A percentile compares a stretch with the other conserved stretches of the same genome.
These are phyloP conservation scores for Montipora foliosa DNA, from an alignment of 64 coral and sea anemone genomes.

Conservation along the genomic window DNA sequence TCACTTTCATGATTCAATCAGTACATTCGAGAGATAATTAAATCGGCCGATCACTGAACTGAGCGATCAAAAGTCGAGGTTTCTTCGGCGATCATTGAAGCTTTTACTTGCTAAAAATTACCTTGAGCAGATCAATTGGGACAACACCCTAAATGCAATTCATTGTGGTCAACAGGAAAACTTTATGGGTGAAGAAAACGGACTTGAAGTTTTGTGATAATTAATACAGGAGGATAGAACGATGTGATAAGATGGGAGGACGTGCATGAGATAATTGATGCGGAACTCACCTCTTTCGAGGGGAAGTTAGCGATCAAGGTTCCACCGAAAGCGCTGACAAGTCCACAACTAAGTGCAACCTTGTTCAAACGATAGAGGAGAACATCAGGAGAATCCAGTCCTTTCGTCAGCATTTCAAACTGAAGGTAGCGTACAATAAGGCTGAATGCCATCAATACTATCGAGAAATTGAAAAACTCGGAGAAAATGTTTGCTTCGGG, in stretches of 20 bases:
- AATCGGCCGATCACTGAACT: background rate
- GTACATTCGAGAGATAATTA: background rate
- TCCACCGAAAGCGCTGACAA: slow-evolving; percentile 77
- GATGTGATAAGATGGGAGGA: background rate
- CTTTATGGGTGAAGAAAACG: background rate
- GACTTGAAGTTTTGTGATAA: background rate
- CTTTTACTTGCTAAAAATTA: background rate
- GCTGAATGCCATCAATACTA: slow-evolving; percentile 72
- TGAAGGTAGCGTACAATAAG: slow-evolving; percentile 86
- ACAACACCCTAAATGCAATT: background rate
- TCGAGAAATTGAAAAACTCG: slow-evolving; percentile 91
- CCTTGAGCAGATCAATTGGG: background rate
- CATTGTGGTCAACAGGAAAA: background rate
- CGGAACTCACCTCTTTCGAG: slow-evolving; percentile 82
- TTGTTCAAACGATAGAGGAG: slow-evolving; percentile 79
- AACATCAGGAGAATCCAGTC: slow-evolving; percentile 69
- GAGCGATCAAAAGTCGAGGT: background rate
- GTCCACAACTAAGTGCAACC: slow-evolving; percentile 72
- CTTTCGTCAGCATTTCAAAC: slow-evolving; percentile 73
- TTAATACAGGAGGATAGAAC: background rate
- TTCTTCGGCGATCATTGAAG: background rate
- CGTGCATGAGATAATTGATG: background rate
- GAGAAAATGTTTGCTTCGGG: slow-evolving; percentile 93
- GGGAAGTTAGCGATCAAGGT: slow-evolving; percentile 95
- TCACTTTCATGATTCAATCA: background rate